These are phyloP conservation scores for Himalopsyche tibetana DNA, from an alignment of 2,888 invertebrate genomes.

Conservation along the genomic window DNA sequence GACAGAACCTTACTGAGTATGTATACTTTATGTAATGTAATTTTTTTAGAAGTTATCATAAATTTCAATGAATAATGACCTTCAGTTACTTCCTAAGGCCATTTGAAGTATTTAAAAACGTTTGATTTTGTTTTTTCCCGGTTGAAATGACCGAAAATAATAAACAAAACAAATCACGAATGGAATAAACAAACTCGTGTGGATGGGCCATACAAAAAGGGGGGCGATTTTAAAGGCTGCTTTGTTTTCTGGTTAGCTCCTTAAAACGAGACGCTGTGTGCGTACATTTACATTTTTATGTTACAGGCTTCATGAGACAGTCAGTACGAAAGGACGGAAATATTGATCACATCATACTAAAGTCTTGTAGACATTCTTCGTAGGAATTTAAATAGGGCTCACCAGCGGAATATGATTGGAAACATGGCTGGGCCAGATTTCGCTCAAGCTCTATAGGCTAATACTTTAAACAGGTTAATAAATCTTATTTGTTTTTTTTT, in stretches of 20 bases:
- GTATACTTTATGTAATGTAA: no score
- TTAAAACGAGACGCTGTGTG: constrained; percentile 45
- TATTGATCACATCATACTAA: constrained; percentile 51
- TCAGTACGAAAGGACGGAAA: constrained; percentile 37
- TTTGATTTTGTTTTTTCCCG: no score
- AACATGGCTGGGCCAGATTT: background rate
- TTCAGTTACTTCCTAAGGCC: no score
- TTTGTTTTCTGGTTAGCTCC: constrained; percentile 60
- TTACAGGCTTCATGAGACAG: constrained; percentile 29
- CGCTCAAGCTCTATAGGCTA: background rate
- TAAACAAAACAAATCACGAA: no score
- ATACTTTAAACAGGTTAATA: background rate
- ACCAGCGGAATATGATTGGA: constrained; percentile 41
- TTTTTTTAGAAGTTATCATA: no score
- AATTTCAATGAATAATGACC: no score
- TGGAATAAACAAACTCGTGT: background rate
- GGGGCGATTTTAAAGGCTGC: constrained; percentile 8
- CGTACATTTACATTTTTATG: constrained; percentile 63
- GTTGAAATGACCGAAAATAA: no score
- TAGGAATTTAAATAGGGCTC: constrained; percentile 52
- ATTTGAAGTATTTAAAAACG: no score
- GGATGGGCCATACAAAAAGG: constrained; percentile 1
- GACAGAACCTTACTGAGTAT: no score
- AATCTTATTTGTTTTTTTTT: no score
- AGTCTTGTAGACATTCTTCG: constrained; percentile 39